A percentile compares a stretch with the other conserved stretches of the same genome.
These are phyloP conservation scores for Ceratotherium simum DNA, from an alignment of 2,113 vertebrate genomes.

Conservation along the genomic window DNA sequence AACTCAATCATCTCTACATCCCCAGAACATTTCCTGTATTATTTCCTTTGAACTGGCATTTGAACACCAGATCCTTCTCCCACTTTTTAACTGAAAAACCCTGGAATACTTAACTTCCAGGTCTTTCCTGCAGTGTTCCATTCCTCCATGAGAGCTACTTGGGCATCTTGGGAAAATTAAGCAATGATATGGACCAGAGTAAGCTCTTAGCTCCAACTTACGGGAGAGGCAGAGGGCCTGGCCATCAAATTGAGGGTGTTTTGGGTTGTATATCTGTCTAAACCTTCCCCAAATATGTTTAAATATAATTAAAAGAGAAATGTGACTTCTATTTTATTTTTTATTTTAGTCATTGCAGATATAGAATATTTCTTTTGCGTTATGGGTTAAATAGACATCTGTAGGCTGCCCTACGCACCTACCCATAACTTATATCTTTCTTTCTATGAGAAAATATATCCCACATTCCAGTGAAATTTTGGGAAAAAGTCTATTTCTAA, in stretches of 20 bases:
- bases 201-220: neutral
- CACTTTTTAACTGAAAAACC: neutral
- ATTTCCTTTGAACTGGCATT: neutral
- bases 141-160: neutral
- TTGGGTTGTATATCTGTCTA: neutral
- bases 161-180: neutral
- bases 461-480: neutral
- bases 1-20: neutral
- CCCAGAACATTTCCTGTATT: neutral
- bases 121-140: neutral
- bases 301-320: neutral
- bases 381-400: neutral
- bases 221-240: neutral
- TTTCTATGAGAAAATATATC: neutral
- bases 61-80: neutral
- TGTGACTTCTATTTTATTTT: neutral
- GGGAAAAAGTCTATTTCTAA: neutral
- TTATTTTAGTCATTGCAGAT: neutral
- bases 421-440: neutral
- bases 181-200: neutral
- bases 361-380: neutral
- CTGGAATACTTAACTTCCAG: neutral
- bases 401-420: neutral
- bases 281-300: neutral
- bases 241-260: neutral